Conservation (phyloP, 37 sponge, comb jelly and placozoan genomes). For the Amphimedon queenslandica region DNA sequence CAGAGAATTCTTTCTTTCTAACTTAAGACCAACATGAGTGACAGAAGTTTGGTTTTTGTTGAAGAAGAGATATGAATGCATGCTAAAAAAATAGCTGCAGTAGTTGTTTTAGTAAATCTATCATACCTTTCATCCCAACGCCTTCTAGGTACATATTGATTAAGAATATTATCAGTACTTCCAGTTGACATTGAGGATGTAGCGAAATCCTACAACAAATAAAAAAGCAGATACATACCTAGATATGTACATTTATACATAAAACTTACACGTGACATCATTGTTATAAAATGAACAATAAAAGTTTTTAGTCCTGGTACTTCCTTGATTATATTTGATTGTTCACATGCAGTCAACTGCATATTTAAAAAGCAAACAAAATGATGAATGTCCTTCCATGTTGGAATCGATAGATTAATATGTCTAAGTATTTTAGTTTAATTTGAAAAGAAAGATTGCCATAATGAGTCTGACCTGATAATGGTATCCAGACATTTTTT, state of each 20-base stretch:
- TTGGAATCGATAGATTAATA: not conserved
- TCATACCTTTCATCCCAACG: constrained; percentile 1
- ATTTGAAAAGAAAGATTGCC: too few species aligned
- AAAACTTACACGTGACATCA: constrained; percentile 81
- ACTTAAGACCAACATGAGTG: constrained; percentile 83
- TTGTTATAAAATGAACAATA: constrained; percentile 88
- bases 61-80: constrained; percentile 96
- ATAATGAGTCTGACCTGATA: not conserved
- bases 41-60: constrained; percentile 67
- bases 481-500: not conserved
- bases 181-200: constrained; percentile 71
- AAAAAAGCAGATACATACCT: not conserved
- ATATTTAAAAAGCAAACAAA: constrained; percentile 80
- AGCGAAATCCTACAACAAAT: constrained; percentile 70
- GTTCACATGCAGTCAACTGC: constrained; percentile 76
- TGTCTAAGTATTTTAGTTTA: too few species aligned
- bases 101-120: not conserved
- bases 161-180: constrained; percentile 13
- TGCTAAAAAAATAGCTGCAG: constrained; percentile 20
- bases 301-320: constrained; percentile 78
- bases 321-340: constrained; percentile 39
- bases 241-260: too few species aligned
- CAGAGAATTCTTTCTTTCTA: too few species aligned
- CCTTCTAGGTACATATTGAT: not conserved
- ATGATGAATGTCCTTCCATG: constrained; percentile 84